Conservation (phyloP, 2,113 vertebrate species). For the Marcusenius ussheri region DNA sequence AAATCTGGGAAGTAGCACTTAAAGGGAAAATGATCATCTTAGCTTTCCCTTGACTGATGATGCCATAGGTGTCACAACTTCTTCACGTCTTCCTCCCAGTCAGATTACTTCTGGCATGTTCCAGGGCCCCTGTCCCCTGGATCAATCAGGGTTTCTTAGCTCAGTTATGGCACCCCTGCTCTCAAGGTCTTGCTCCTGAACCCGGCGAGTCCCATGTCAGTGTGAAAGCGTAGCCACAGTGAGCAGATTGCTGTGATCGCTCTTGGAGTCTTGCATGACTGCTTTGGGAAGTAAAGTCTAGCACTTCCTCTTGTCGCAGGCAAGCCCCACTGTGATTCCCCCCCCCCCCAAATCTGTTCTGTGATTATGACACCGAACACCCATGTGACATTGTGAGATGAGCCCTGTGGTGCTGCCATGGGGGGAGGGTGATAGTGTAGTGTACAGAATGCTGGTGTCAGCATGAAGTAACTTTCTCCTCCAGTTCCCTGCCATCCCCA, state of each 20-base stretch:
- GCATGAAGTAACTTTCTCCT: background rate
- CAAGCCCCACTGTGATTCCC: background rate
- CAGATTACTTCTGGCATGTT: background rate
- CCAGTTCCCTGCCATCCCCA: background rate
- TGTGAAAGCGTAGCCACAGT: background rate
- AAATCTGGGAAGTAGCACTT: conserved; percentile 8
- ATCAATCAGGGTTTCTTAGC: background rate
- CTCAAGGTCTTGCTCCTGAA: background rate
- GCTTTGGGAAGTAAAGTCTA: background rate
- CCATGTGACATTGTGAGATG: background rate
- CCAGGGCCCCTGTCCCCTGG: background rate
- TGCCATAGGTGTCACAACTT: background rate
- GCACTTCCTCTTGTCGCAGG: background rate
- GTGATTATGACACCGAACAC: background rate
- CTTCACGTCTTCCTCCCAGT: background rate
- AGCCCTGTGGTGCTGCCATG: background rate
- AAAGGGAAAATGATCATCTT: conserved; percentile 25
- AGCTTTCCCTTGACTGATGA: conserved; percentile 20
- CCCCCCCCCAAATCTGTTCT: background rate
- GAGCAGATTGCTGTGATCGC: background rate
- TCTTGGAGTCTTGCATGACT: background rate
- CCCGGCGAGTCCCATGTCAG: background rate
- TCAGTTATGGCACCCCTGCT: background rate
- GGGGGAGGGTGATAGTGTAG: background rate
- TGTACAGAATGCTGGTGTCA: background rate